These are phyloP conservation scores for Ochotona princeps DNA, from an alignment of 2,113 vertebrate genomes.

Conservation along the genomic window DNA sequence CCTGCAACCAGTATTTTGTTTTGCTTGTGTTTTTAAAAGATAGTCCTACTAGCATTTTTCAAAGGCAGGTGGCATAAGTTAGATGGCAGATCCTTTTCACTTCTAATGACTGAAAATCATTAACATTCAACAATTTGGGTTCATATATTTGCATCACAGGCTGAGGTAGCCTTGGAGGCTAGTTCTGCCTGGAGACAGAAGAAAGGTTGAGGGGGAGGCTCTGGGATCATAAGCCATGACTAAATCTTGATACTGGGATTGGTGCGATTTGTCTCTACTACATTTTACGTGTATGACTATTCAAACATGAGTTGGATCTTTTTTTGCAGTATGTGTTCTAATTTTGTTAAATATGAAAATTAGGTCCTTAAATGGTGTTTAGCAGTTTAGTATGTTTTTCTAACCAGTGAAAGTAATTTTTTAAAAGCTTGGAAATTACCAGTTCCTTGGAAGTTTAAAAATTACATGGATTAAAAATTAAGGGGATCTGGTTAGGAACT, in stretches of 20 bases:
- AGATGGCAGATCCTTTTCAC: not conserved
- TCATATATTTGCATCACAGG: not conserved
- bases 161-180: not conserved
- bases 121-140: not conserved
- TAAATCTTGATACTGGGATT: not conserved
- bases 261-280: not conserved
- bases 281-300: conserved; percentile 5
- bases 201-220: not conserved
- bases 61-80: not conserved
- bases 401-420: not conserved
- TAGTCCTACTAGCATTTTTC: not conserved
- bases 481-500: not conserved
- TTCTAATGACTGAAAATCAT: not conserved
- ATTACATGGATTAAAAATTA: not conserved
- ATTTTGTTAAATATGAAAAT: conserved; percentile 16
- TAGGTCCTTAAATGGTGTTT: conserved; percentile 26
- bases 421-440: conserved; percentile 2
- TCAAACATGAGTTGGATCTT: not conserved
- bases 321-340: not conserved
- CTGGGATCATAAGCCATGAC: not conserved
- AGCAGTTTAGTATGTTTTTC: not conserved
- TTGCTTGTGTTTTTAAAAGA: not conserved
- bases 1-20: not conserved
- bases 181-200: not conserved
- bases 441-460: not conserved